A percentile compares a stretch with the other conserved stretches of the same genome.
Evolutionary conservation across 1,140 invertebrate species (phyloP).

Genomic region (Nasonia giraulti): DNA sequence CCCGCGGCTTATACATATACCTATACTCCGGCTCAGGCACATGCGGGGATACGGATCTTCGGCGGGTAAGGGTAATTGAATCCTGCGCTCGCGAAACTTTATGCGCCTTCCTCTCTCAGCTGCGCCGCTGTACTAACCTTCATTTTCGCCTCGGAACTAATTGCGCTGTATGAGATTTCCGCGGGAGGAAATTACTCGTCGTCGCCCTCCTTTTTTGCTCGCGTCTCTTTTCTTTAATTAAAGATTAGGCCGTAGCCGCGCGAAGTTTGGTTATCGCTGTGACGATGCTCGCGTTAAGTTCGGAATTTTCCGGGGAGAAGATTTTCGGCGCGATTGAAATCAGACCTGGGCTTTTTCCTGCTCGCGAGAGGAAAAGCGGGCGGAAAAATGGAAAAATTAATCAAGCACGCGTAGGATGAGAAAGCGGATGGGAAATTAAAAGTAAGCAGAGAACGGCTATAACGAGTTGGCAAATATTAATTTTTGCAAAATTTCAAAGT

Average conservation of each 20-base stretch:
- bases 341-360: not conserved
- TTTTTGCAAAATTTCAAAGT: constrained; percentile 10
- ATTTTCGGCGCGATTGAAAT: constrained; percentile 28
- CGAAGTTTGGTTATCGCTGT: not conserved
- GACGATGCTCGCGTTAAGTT: not conserved
- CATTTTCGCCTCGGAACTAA: constrained; percentile 24
- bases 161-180: constrained; percentile 38
- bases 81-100: constrained; percentile 34
- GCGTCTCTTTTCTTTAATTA: constrained; percentile 25
- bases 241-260: constrained; percentile 7
- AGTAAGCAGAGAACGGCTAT: constrained; percentile 30
- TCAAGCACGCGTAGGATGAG: constrained; percentile 1
- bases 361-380: not conserved
- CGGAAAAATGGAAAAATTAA: constrained; percentile 26
- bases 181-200: constrained; percentile 29
- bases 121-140: not conserved
- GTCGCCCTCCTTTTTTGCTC: constrained; percentile 2
- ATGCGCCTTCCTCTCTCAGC: constrained; percentile 5
- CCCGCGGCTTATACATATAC: not conserved
- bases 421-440: constrained; percentile 29
- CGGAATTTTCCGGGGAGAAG: not conserved
- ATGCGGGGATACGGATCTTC: not conserved
- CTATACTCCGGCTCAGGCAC: not conserved
- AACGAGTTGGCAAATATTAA: constrained; percentile 36
- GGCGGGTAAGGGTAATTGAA: constrained; percentile 40